Base-by-base conservation (phyloP, 2,888 invertebrate species). In the Pyrrhosoma nymphula region DNA sequence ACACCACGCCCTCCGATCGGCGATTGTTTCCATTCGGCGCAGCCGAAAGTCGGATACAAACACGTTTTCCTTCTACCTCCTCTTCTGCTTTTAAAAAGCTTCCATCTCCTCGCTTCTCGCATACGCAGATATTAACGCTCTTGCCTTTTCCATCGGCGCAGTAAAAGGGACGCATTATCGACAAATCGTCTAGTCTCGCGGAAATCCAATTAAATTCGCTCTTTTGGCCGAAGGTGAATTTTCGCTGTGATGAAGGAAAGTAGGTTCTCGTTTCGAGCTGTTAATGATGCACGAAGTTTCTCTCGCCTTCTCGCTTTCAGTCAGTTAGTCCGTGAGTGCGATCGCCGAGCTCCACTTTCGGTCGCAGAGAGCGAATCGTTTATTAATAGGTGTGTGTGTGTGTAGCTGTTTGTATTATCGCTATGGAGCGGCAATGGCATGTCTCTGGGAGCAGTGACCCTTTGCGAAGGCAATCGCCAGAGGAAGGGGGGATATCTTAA, bases 131-230 rank as follows among this genome's bases (percentile, higher is more conserved):
- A 6, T 69, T 10, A 26, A 20, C 69, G 69, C 60, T 14, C 60
- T 20, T 14, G 20, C 60, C 60, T 20, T 60, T 60, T 60, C 20
- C 60, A 60, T 60, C 60, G 16, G 60, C 60, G 60, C 12, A 0
- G 16, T 14, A 26, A 69, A 69, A 8, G 69, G 4, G 47, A 47
- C n/a, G 69, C 69, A 69, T 69, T 69, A 69, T 69, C 69, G 69
- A 69, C n/a, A 47, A 47, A 12, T 23, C 69, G 69, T 69, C 69
- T 69, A 26, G 23, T 69, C 26, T n/a, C 69, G 69, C 23, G 69
- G 69, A 69, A 69, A 69, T 69, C 69, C 69, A 69, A 69, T 69
- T 69, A 69, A 69, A 69, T n/a, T 26, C 69, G 69, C 69, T 69
- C 69, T n/a, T n/a, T 69, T 20, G 23, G 69, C n/a, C 69, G n/a